These are phyloP conservation scores for Trissoscelio sp. DNA, from an alignment of 2,888 invertebrate species.

Conservation along the genomic window DNA sequence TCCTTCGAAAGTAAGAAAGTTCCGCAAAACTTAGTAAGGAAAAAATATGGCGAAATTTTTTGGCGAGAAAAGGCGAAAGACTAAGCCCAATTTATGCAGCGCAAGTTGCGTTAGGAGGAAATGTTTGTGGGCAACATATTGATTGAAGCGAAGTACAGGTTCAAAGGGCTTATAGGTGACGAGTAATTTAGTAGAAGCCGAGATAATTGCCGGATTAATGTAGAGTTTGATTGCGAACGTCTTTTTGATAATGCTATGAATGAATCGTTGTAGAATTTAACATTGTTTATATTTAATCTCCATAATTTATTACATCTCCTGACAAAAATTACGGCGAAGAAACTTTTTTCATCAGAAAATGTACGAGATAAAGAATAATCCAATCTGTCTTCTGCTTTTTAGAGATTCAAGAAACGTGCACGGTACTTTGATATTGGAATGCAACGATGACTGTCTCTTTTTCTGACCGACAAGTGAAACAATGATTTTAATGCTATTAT, in stretches of 20 bases:
- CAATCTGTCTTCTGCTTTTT: background rate
- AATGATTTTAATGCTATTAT: too few species aligned
- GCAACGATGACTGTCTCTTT: too few species aligned
- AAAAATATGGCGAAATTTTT: background rate
- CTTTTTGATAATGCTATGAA: background rate
- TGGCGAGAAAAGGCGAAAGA: background rate
- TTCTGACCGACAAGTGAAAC: too few species aligned
- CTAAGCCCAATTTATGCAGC: conserved; percentile 11
- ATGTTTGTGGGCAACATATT: conserved; percentile 23
- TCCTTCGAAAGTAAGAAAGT: background rate
- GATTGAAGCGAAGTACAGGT: conserved; percentile 20
- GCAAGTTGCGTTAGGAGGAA: conserved; percentile 11
- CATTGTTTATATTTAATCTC: too few species aligned
- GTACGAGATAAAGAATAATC: too few species aligned
- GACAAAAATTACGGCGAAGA: too few species aligned
- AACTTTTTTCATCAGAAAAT: too few species aligned
- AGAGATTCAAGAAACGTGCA: background rate
- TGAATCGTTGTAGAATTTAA: too few species aligned
- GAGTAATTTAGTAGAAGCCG: conserved; percentile 38
- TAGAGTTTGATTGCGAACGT: background rate
- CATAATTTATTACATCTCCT: too few species aligned
- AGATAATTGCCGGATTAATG: conserved; percentile 34
- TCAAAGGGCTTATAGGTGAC: conserved; percentile 33
- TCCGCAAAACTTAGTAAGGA: too few species aligned
- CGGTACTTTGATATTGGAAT: too few species aligned